Evolutionary conservation across 2,797 vertebrate genomes (phyloP).

Genomic region (Aldrovandia affinis): DNA sequence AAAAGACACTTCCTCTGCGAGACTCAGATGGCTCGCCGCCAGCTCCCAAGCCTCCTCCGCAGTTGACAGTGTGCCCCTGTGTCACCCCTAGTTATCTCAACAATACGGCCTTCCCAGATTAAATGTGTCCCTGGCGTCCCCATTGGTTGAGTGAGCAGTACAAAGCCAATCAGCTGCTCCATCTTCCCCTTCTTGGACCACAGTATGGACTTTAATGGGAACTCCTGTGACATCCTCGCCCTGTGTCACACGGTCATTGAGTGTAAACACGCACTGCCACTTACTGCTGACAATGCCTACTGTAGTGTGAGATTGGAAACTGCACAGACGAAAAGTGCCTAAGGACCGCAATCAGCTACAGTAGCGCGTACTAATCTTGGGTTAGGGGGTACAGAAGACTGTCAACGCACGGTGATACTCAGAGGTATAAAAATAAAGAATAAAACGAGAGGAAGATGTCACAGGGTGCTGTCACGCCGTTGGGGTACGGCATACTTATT

Average conservation of each 20-base stretch:
- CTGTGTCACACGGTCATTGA: neutral
- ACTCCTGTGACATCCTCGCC: neutral
- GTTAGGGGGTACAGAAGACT: neutral
- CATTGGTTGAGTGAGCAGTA: neutral
- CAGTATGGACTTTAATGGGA: neutral
- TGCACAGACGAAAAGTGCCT: constrained; percentile 15
- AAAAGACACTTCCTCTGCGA: constrained; percentile 29
- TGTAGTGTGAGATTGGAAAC: constrained; percentile 16
- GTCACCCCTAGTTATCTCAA: constrained; percentile 17
- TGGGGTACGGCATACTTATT: neutral
- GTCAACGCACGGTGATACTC: neutral
- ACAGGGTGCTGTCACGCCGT: neutral
- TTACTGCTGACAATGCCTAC: neutral
- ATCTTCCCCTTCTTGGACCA: neutral
- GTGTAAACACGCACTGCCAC: neutral
- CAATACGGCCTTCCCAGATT: neutral
- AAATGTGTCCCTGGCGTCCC: neutral
- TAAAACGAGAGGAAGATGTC: neutral
- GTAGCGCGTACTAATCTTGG: neutral
- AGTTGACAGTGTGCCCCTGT: neutral
- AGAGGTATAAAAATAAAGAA: neutral
- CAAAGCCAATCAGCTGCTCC: neutral
- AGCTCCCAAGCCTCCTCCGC: neutral
- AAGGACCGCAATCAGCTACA: neutral
- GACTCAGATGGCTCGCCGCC: constrained; percentile 16